Percentiles rank a stretch among this genome's conserved stretches.
phyloP scores from a whole-genome alignment of 1,140 invertebrate species.

The Belonocnema kinseyi region DNA sequence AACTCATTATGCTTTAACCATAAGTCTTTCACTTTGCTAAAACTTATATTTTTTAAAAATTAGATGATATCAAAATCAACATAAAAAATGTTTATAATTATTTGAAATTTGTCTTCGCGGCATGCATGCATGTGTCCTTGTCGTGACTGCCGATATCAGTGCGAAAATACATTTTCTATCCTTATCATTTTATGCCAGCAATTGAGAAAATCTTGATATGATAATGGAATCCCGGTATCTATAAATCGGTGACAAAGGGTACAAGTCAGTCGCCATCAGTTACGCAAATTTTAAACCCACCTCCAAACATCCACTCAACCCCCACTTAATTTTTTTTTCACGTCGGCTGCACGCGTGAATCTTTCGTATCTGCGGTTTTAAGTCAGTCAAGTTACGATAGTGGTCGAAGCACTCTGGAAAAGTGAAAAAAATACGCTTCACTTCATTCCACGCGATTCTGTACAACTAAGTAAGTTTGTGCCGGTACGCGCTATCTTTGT shows the following conservation, averaged over 20 bases:
- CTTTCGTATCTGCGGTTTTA: slow-evolving; percentile 2
- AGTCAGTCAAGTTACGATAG: slow-evolving; percentile 10
- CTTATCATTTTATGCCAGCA: slow-evolving; percentile 9
- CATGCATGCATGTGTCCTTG: neutral
- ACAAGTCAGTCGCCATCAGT: neutral
- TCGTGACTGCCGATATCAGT: slow-evolving; percentile 7
- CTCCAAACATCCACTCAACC: neutral
- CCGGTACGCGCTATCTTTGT: neutral
- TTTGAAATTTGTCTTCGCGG: neutral
- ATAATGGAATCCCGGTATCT: slow-evolving; percentile 14
- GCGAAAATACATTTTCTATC: slow-evolving; percentile 23
- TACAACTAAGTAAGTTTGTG: neutral
- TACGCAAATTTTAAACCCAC: neutral
- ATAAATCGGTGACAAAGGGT: slow-evolving; percentile 12
- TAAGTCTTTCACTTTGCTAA: no score
- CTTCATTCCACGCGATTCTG: neutral
- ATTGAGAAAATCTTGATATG: slow-evolving; percentile 27
- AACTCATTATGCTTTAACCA: no score
- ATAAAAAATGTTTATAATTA: neutral
- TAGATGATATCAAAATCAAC: no score
- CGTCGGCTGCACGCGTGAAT: slow-evolving; percentile 2
- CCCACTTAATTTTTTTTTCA: slow-evolving; percentile 4
- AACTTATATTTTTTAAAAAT: no score
- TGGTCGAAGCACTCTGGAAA: slow-evolving; percentile 3
- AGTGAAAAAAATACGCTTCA: neutral